Base-by-base conservation (phyloP, 2,888 invertebrate genomes). In the Auanema sp. region DNA sequence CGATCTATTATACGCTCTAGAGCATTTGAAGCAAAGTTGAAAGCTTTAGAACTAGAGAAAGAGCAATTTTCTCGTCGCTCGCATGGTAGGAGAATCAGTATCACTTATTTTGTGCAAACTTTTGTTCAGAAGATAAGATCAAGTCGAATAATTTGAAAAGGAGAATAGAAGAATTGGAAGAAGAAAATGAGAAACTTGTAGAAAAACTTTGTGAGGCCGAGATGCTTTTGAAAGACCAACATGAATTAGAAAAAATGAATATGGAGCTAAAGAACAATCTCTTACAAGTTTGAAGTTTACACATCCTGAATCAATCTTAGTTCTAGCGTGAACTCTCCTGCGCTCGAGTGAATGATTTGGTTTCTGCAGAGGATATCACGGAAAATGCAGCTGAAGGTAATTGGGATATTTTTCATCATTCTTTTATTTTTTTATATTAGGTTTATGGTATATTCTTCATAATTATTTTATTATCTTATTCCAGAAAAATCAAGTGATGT, bases 11-110 rank as follows among this genome's bases (percentile, higher is more conserved):
- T 80, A 25, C 77, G 77, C 51, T 79, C 79, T 23, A 83, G 83
- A 64, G 83, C 83, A 3, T 80, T 79, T 64, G 74, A 77, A 56
- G 78, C 81, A 42, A 83, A 83, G 61, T 56, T 83, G 58, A 68
- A 71, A 55, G 80, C 78, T 6, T 64, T 80, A 58, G 79, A 80
- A 58, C 64, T 71, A 52, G 83, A 83, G 53, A 83, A 81, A 58
- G 76, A 79, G 25, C 68, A 74, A 66, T 80, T 77, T 53, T 70
- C 71, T 42, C 71, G 76, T 44, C 72, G 72, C 24, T 75, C 72
- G 52, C 76, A 69, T 50, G 79, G 81, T 81, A n/a, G n/a, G n/a
- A n/a, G n/a, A n/a, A n/a, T n/a, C n/a, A n/a, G n/a, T n/a, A n/a
- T n/a, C n/a, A 43, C n/a, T 16, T 1, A 1, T 1, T n/a, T n/a